Evolutionary conservation across 1,140 invertebrate species (phyloP).

Genomic region (Hyphantria cunea): DNA sequence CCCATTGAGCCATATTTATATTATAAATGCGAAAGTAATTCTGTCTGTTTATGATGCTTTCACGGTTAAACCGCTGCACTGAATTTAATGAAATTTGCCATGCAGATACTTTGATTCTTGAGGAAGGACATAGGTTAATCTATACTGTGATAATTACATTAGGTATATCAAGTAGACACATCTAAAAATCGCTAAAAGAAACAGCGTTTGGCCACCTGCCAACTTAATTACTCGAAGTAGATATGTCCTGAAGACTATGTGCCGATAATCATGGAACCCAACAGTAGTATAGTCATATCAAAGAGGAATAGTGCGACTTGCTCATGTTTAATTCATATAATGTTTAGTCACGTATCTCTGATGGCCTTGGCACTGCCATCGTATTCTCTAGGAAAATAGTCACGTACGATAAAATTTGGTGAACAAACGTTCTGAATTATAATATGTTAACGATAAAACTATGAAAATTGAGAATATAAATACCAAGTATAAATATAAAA

Average conservation of each 20-base stretch:
- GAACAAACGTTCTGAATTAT: conserved; percentile 4
- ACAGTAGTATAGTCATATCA: conserved; percentile 38
- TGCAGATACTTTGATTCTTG: too few relatives aligned
- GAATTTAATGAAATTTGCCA: too few relatives aligned
- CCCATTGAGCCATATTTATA: too few relatives aligned
- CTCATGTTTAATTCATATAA: conserved; percentile 56
- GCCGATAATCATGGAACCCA: conserved; percentile 33
- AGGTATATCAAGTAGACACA: too few relatives aligned
- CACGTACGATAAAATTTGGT: conserved; percentile 39
- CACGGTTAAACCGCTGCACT: too few relatives aligned
- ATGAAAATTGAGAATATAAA: neutral
- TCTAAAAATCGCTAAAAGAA: conserved; percentile 21
- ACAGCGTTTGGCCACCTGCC: conserved; percentile 48
- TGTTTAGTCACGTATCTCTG: conserved; percentile 38
- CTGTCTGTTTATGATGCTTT: too few relatives aligned
- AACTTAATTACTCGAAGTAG: conserved; percentile 52
- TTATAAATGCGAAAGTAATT: too few relatives aligned
- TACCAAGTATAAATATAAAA: too few relatives aligned
- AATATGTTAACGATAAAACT: conserved; percentile 5
- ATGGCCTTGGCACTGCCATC: conserved; percentile 38
- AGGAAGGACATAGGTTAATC: too few relatives aligned
- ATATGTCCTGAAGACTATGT: conserved; percentile 36
- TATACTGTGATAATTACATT: too few relatives aligned
- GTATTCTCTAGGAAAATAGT: conserved; percentile 35
- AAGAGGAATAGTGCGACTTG: conserved; percentile 30